Percentiles rank a stretch among this genome's conserved stretches.
These are phyloP conservation scores for Mirza zaza DNA, from an alignment of 2,113 vertebrate genomes.

Conservation along the genomic window DNA sequence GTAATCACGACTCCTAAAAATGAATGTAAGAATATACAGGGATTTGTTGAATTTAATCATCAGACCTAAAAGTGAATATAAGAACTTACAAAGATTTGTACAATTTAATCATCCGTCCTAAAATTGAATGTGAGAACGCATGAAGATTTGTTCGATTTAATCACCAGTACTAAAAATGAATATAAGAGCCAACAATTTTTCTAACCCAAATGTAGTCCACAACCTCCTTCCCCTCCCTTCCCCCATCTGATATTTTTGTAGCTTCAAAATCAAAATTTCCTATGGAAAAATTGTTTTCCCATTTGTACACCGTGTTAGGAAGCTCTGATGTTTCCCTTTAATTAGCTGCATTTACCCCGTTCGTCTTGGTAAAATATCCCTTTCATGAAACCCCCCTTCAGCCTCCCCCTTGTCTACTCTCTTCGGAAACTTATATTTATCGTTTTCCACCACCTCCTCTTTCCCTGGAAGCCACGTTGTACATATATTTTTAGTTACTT, in stretches of 20 bases:
- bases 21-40: constrained; percentile 38
- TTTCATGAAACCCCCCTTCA: constrained; percentile 23
- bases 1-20: constrained; percentile 35
- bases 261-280: constrained; percentile 34
- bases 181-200: not conserved
- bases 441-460: constrained; percentile 45
- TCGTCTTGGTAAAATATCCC: constrained; percentile 58
- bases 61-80: not conserved
- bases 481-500: constrained; percentile 70
- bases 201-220: not conserved
- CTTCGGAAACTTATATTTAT: constrained; percentile 67
- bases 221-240: not conserved
- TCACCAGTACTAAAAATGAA: constrained; percentile 28
- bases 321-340: constrained; percentile 37
- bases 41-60: constrained; percentile 52
- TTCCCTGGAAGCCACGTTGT: constrained; percentile 51
- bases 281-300: not conserved
- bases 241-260: not conserved
- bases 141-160: constrained; percentile 25
- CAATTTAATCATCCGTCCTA: constrained; percentile 32
- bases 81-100: constrained; percentile 34
- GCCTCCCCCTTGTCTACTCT: not conserved
- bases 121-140: not conserved
- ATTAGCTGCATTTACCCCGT: constrained; percentile 53
- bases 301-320: not conserved